phyloP scores from a whole-genome alignment of 2,888 invertebrate species.

The Margaritifera margaritifera region DNA sequence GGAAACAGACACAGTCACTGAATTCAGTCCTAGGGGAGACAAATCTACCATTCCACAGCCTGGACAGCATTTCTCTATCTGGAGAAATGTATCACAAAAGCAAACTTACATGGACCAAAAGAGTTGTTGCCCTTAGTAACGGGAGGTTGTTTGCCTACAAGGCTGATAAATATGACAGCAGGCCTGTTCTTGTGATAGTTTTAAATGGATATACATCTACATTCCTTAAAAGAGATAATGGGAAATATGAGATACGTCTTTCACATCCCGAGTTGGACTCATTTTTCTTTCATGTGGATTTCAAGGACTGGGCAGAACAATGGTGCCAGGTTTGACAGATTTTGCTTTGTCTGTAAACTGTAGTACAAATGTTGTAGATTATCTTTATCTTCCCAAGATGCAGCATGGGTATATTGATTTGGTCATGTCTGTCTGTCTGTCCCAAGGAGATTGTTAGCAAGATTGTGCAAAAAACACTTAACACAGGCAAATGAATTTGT shows the following conservation, averaged over 20 bases:
- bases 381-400: too few species aligned
- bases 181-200: conserved; percentile 54
- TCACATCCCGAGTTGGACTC: conserved; percentile 57
- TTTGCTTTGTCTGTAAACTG: neutral
- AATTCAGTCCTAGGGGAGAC: conserved; percentile 50
- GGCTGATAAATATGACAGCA: conserved; percentile 55
- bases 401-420: too few species aligned
- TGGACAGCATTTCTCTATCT: conserved; percentile 54
- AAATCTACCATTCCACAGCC: conserved; percentile 46
- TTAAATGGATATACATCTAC: conserved; percentile 58
- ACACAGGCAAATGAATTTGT: too few species aligned
- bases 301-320: conserved; percentile 60
- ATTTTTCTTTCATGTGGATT: conserved; percentile 60
- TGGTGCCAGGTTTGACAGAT: conserved; percentile 63
- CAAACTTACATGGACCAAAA: conserved; percentile 62
- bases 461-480: too few species aligned
- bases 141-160: conserved; percentile 57
- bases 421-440: too few species aligned
- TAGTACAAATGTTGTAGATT: neutral
- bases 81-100: conserved; percentile 63
- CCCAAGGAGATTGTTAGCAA: too few species aligned
- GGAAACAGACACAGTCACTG: conserved; percentile 43
- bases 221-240: conserved; percentile 52
- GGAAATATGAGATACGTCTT: conserved; percentile 60
- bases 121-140: conserved; percentile 58